These are phyloP conservation scores for Pagetopsis macropterus DNA, from an alignment of 2,797 vertebrate genomes.

Conservation along the genomic window DNA sequence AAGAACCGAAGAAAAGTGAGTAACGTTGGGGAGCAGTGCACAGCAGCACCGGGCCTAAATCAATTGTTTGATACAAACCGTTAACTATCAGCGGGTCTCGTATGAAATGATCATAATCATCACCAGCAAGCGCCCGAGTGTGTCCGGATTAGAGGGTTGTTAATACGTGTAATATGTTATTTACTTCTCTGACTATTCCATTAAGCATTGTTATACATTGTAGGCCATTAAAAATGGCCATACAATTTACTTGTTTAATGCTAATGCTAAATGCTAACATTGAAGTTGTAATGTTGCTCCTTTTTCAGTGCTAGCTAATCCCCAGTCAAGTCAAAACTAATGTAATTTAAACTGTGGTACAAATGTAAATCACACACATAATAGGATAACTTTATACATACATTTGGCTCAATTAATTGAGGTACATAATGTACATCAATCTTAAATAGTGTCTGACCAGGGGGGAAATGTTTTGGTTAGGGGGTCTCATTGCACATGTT, in stretches of 20 bases:
- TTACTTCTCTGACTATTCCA: slow-evolving; percentile 1
- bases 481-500: background rate
- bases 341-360: background rate
- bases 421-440: background rate
- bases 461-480: rapidly evolving
- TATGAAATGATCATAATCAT: rapidly evolving
- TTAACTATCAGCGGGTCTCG: background rate
- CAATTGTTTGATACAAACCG: background rate
- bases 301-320: background rate
- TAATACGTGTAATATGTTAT: background rate
- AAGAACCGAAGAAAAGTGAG: background rate
- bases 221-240: slow-evolving; percentile 40
- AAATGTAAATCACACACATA: background rate
- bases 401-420: background rate
- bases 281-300: slow-evolving; percentile 3
- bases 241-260: slow-evolving; percentile 1
- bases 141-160: rapidly evolving
- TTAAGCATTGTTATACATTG: background rate
- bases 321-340: background rate
- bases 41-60: background rate
- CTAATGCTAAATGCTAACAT: slow-evolving; percentile 52
- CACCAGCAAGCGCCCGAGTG: rapidly evolving
- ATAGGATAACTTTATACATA: background rate
- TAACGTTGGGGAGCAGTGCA: background rate
- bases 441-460: background rate